A percentile compares a stretch with the other conserved stretches of the same genome.
Conservation (phyloP, 2,797 vertebrate genomes). For the Menidia menidia region DNA sequence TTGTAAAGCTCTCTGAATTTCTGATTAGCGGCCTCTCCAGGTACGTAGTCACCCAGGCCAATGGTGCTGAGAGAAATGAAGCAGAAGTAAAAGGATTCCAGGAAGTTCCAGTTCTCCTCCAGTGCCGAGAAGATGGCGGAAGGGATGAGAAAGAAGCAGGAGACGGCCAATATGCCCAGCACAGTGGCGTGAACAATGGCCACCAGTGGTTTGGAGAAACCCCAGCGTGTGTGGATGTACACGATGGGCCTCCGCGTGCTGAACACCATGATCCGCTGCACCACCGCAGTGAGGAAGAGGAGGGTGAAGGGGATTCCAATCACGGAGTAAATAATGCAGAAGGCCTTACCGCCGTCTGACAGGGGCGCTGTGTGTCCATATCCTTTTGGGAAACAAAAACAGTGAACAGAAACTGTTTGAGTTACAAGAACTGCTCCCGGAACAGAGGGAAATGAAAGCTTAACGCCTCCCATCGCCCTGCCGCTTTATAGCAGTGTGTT, state of each 20-base stretch:
- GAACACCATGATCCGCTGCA: slow-evolving; percentile 93
- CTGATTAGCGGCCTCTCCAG: slow-evolving; percentile 93
- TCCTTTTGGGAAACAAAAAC: slow-evolving; percentile 75
- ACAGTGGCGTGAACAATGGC: slow-evolving; percentile 88
- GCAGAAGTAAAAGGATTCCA: slow-evolving; percentile 98
- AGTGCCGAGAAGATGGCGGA: slow-evolving; percentile 92
- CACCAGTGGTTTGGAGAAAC: slow-evolving; percentile 91
- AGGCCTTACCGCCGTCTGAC: slow-evolving; percentile 95
- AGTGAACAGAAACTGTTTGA: background rate
- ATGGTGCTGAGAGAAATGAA: slow-evolving; percentile 99
- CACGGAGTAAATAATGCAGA: slow-evolving; percentile 96
- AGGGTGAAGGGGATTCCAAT: slow-evolving; percentile 98
- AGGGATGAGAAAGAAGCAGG: slow-evolving; percentile 95
- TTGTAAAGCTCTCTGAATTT: slow-evolving; percentile 95
- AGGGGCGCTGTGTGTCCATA: slow-evolving; percentile 97
- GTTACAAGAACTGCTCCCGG: background rate
- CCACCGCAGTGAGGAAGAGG: slow-evolving; percentile 95
- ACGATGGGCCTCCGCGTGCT: slow-evolving; percentile 89
- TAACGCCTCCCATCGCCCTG: no score
- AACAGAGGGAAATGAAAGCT: background rate
- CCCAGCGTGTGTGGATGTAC: slow-evolving; percentile 92
- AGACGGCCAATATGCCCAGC: slow-evolving; percentile 86
- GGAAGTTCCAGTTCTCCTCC: slow-evolving; percentile 97
- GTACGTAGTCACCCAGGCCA: slow-evolving; percentile 96
- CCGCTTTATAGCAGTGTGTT: no score